A percentile compares a stretch with the other conserved stretches of the same genome.
Evolutionary conservation across 2,797 vertebrate genomes (phyloP).

Genomic region (Anguilla anguilla): DNA sequence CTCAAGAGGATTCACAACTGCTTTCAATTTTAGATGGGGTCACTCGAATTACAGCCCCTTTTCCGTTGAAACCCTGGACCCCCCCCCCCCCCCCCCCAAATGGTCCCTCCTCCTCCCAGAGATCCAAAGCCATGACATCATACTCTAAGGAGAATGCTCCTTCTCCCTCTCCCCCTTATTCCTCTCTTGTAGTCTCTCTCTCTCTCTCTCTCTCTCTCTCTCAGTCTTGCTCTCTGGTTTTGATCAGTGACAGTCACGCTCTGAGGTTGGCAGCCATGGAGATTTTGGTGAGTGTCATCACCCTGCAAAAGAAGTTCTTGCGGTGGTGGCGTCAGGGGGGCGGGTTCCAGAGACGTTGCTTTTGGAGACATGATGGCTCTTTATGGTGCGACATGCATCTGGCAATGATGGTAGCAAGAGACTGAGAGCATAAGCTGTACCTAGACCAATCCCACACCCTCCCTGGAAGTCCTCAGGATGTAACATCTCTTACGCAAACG

Average conservation of each 20-base stretch:
- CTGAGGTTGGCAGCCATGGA: constrained; percentile 15
- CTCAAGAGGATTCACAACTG: constrained; percentile 61
- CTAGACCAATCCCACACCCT: not conserved
- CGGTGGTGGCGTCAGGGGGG: constrained; percentile 16
- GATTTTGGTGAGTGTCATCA: constrained; percentile 31
- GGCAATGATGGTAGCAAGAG: not conserved
- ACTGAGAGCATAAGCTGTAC: not conserved
- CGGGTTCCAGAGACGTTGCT: not conserved
- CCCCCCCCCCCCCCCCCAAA: not conserved
- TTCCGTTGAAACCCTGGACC: constrained; percentile 40
- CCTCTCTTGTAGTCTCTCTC: not conserved
- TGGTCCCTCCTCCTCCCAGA: constrained; percentile 34
- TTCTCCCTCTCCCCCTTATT: constrained; percentile 19
- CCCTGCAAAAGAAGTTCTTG: constrained; percentile 44
- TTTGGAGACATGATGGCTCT: not conserved
- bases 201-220: constrained; percentile 2
- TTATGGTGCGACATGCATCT: not conserved
- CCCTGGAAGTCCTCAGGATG: constrained; percentile 8
- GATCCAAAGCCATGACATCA: constrained; percentile 60
- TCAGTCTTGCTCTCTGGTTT: constrained; percentile 32
- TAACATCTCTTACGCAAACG: not conserved
- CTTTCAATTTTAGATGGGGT: constrained; percentile 64
- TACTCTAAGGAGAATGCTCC: constrained; percentile 31
- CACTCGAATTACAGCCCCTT: constrained; percentile 62
- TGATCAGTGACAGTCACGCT: constrained; percentile 32